Percentiles rank a stretch among this genome's conserved stretches.
phyloP scores from a whole-genome alignment of 2,888 invertebrate genomes.

The Mythimna pallens region DNA sequence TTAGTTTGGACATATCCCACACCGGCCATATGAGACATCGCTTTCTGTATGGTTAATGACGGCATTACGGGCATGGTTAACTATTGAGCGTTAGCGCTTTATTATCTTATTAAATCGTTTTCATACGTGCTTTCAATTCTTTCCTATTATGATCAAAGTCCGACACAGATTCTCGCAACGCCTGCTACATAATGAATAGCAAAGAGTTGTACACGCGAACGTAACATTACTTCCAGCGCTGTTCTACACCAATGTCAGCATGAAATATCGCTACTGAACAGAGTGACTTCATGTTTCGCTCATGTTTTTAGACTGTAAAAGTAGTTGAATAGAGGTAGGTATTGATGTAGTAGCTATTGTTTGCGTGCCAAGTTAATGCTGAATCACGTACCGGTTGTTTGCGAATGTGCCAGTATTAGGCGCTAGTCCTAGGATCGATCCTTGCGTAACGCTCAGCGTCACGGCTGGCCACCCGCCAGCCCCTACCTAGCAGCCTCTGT shows the following conservation, averaged over 20 bases:
- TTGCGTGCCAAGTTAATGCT: slow-evolving; percentile 52
- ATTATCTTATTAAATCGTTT: slow-evolving; percentile 37
- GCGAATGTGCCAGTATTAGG: slow-evolving; percentile 61
- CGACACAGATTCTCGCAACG: slow-evolving; percentile 63
- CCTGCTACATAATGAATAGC: slow-evolving; percentile 69
- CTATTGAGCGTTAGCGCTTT: slow-evolving; percentile 40
- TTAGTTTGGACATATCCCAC: slow-evolving; percentile 57
- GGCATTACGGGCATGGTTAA: slow-evolving; percentile 31
- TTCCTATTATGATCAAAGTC: slow-evolving; percentile 43
- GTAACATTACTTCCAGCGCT: slow-evolving; percentile 67
- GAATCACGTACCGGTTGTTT: slow-evolving; percentile 57
- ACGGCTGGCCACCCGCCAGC: slow-evolving; percentile 74
- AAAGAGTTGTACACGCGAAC: slow-evolving; percentile 72
- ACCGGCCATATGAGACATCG: slow-evolving; percentile 23
- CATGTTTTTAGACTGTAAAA: slow-evolving; percentile 43
- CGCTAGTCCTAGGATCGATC: slow-evolving; percentile 68
- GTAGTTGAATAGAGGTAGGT: slow-evolving; percentile 33
- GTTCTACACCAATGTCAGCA: slow-evolving; percentile 39
- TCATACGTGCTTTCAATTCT: slow-evolving; percentile 45
- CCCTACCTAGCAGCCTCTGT: slow-evolving; percentile 60
- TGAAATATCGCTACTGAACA: slow-evolving; percentile 46
- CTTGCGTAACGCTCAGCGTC: slow-evolving; percentile 68
- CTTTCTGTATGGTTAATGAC: slow-evolving; percentile 35
- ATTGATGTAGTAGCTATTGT: slow-evolving; percentile 46
- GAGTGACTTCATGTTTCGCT: slow-evolving; percentile 55